phyloP scores from a whole-genome alignment of 2,888 invertebrate species.

The Campoplex capitator region DNA sequence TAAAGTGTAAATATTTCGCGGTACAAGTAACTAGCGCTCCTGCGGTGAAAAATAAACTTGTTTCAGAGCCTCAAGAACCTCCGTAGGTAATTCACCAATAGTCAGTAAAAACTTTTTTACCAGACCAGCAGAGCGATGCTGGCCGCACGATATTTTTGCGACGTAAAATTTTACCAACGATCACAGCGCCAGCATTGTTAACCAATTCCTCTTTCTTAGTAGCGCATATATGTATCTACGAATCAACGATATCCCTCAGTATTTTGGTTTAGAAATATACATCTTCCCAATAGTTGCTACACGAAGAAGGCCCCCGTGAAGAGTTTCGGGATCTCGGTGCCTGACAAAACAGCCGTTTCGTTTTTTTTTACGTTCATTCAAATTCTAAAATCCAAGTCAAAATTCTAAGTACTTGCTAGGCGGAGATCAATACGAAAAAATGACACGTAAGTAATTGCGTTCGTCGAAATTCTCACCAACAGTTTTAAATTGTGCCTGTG shows the following conservation, averaged over 20 bases:
- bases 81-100: background rate
- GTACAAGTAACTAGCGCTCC: background rate
- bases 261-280: slow-evolving; percentile 63
- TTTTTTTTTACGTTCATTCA: slow-evolving; percentile 43
- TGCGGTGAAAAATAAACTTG: background rate
- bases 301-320: slow-evolving; percentile 45
- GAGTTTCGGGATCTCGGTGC: slow-evolving; percentile 67
- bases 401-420: slow-evolving; percentile 80
- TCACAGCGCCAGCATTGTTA: background rate
- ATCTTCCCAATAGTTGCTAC: slow-evolving; percentile 53
- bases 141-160: too few relatives aligned
- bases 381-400: slow-evolving; percentile 38
- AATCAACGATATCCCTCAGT: slow-evolving; percentile 37
- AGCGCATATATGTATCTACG: slow-evolving; percentile 31
- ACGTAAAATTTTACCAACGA: background rate
- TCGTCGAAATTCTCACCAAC: background rate
- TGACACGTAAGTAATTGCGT: slow-evolving; percentile 81
- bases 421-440: slow-evolving; percentile 82
- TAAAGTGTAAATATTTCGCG: slow-evolving; percentile 3
- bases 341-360: slow-evolving; percentile 47
- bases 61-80: background rate
- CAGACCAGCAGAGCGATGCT: background rate
- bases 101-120: background rate
- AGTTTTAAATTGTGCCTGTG: background rate
- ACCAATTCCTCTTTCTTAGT: background rate